phyloP scores from a whole-genome alignment of 1,140 invertebrate species.

The Trinorchestia longiramus region DNA sequence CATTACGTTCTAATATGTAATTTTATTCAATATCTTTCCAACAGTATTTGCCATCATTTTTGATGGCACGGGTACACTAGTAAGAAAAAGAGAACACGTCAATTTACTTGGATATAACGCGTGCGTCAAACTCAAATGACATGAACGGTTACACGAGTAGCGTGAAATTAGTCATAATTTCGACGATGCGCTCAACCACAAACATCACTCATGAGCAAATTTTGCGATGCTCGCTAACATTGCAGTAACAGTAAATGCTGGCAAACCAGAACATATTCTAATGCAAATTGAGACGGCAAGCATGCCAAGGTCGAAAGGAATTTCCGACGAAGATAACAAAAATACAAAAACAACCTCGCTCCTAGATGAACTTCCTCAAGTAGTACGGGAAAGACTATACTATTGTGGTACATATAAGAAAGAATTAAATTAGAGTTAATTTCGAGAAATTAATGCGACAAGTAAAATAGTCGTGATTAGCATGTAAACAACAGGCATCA shows the following conservation, averaged over 20 bases:
- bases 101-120: background rate
- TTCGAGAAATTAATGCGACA: background rate
- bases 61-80: too few relatives aligned
- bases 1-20: too few relatives aligned
- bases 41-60: too few relatives aligned
- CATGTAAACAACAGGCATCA: background rate
- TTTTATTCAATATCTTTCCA: too few relatives aligned
- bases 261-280: background rate
- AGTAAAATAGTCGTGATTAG: background rate
- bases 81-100: background rate
- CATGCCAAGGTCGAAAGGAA: background rate
- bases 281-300: background rate
- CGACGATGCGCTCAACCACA: background rate
- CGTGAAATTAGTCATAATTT: background rate
- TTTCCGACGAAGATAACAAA: background rate
- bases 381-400: background rate
- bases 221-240: background rate
- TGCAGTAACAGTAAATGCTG: background rate
- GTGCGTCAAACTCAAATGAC: background rate
- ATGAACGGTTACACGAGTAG: background rate
- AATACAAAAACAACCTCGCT: background rate
- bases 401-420: too few relatives aligned
- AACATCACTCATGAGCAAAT: background rate
- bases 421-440: background rate
- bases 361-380: background rate